Percentiles rank a stretch among this genome's conserved stretches.
Conservation (phyloP, 2,113 vertebrate genomes). For the Pterophyllum scalare region DNA sequence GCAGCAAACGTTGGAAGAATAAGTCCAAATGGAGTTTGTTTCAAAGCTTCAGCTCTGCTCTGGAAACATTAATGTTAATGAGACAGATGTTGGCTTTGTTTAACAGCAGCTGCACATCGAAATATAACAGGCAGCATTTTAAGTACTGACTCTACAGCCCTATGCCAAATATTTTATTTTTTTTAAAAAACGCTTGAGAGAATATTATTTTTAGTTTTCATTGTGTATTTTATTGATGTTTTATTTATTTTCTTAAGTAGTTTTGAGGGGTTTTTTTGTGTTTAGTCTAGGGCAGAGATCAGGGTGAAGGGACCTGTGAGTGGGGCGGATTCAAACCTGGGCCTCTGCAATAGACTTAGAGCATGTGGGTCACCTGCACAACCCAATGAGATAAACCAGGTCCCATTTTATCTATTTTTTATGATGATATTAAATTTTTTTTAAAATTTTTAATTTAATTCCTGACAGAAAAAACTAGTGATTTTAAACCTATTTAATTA, state of each 20-base stretch:
- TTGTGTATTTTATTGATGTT: background rate
- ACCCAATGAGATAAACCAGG: background rate
- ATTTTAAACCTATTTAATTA: rapidly evolving
- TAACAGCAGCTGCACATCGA: background rate
- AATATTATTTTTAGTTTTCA: background rate
- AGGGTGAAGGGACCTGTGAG: background rate
- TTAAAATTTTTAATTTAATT: background rate
- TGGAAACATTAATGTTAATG: background rate
- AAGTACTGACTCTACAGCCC: background rate
- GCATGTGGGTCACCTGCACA: background rate
- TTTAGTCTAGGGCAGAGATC: background rate
- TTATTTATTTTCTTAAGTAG: slow-evolving; percentile 2
- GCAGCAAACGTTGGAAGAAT: background rate
- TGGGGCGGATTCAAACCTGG: background rate
- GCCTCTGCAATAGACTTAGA: background rate
- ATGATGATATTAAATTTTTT: background rate
- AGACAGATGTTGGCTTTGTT: background rate
- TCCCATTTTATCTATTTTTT: rapidly evolving
- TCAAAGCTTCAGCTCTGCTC: background rate
- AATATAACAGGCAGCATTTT: background rate
- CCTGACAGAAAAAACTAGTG: background rate
- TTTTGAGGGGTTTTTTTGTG: background rate
- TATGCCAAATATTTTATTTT: background rate
- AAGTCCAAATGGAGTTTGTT: background rate
- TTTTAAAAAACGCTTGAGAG: background rate